A percentile compares a stretch with the other conserved stretches of the same genome.
Conservation (phyloP, 1,140 invertebrate genomes). For the Hyles vespertilio region DNA sequence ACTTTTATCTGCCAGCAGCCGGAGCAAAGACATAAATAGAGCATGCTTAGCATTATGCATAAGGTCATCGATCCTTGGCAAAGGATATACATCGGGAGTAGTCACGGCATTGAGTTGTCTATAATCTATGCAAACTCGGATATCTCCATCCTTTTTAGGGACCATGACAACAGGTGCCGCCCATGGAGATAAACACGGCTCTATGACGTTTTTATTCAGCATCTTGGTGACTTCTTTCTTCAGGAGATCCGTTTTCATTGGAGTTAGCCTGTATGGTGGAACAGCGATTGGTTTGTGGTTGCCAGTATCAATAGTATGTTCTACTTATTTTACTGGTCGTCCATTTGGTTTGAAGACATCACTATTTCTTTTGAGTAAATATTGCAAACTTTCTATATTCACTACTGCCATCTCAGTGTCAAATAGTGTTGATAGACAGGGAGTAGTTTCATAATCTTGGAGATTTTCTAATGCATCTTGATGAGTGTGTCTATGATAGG, state of each 20-base stretch:
- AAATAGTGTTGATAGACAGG: too few relatives aligned
- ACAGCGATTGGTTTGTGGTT: slow-evolving; percentile 1
- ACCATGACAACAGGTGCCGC: slow-evolving; percentile 47
- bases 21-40: slow-evolving; percentile 34
- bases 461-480: too few relatives aligned
- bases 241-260: neutral
- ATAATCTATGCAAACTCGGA: slow-evolving; percentile 53
- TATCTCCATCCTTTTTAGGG: slow-evolving; percentile 37
- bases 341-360: slow-evolving; percentile 6
- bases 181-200: slow-evolving; percentile 44
- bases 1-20: slow-evolving; percentile 55
- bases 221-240: too few relatives aligned
- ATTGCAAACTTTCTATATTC: neutral
- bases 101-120: slow-evolving; percentile 46
- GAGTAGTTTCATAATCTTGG: too few relatives aligned
- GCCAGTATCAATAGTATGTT: slow-evolving; percentile 10
- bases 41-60: slow-evolving; percentile 41
- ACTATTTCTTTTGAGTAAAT: slow-evolving; percentile 4
- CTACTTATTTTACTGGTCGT: slow-evolving; percentile 3
- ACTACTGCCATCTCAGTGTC: too few relatives aligned
- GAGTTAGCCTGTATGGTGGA: neutral
- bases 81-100: slow-evolving; percentile 47
- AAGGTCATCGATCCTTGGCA: slow-evolving; percentile 66
- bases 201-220: slow-evolving; percentile 36
- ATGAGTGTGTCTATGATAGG: too few relatives aligned